Percentiles rank a stretch among this genome's conserved stretches.
These are phyloP conservation scores for Sphenodon punctatus DNA, from an alignment of 2,797 vertebrate species.

Conservation along the genomic window DNA sequence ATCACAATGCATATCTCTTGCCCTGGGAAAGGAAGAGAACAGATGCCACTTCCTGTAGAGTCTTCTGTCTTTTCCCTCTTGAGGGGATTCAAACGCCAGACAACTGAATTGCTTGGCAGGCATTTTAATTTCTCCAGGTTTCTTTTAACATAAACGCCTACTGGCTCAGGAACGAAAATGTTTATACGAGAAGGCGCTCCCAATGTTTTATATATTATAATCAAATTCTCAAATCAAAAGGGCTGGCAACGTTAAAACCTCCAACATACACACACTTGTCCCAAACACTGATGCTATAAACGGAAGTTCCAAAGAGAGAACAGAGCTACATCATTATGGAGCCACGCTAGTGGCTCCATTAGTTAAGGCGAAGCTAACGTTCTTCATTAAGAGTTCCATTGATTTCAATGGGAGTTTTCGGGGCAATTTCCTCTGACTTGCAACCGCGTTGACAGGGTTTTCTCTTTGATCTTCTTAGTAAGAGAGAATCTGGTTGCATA, in stretches of 20 bases:
- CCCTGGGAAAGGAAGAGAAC: constrained; percentile 40
- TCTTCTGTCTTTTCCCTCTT: constrained; percentile 31
- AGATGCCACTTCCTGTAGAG: constrained; percentile 60
- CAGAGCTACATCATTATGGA: no score
- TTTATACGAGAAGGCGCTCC: constrained; percentile 8
- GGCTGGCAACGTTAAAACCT: background rate
- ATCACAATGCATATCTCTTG: background rate
- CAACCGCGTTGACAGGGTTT: no score
- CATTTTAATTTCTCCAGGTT: constrained; percentile 30
- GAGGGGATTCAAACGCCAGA: constrained; percentile 51
- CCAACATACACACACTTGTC: background rate
- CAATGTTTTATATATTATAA: background rate
- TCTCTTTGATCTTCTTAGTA: no score
- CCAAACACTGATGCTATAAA: background rate
- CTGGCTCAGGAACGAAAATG: constrained; percentile 42
- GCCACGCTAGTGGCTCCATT: no score
- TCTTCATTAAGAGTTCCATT: no score
- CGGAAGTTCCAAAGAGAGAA: background rate
- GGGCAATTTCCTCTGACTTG: no score
- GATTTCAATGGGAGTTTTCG: no score
- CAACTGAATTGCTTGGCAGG: constrained; percentile 34
- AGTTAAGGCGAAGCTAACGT: no score
- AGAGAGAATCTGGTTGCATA: no score
- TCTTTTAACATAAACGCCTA: constrained; percentile 26
- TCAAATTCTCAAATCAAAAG: background rate